Conservation (phyloP, 2,888 invertebrate species). For the Hartigia nigra region DNA sequence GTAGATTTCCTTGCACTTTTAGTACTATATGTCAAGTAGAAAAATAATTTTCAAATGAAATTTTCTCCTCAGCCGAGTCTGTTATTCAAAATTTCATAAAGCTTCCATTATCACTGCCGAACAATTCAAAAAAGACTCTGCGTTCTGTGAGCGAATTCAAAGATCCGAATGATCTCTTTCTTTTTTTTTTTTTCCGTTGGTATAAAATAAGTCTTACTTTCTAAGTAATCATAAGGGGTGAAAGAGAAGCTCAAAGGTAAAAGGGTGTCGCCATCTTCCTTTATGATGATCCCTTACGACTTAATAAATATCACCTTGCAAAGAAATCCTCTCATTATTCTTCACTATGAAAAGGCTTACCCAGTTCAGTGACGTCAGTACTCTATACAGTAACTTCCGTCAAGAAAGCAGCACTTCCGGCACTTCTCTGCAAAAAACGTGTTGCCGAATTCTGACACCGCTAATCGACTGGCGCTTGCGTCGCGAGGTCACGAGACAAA, state of each 20-base stretch:
- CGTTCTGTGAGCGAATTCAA: neutral
- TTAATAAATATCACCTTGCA: conserved; percentile 3
- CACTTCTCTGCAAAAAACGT: neutral
- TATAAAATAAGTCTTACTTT: neutral
- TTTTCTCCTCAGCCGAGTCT: neutral
- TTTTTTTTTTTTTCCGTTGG: neutral
- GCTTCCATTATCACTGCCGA: neutral
- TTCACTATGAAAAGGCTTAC: neutral
- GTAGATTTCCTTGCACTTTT: too few relatives aligned
- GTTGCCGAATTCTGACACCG: neutral
- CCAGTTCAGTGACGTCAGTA: neutral
- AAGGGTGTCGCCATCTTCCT: neutral
- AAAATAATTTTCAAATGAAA: neutral
- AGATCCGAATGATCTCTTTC: neutral
- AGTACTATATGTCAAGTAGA: too few relatives aligned
- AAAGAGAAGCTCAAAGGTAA: neutral
- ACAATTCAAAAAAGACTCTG: too few relatives aligned
- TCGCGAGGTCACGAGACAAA: neutral
- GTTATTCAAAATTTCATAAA: neutral
- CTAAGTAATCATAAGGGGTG: neutral
- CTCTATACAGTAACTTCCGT: neutral
- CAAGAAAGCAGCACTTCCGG: neutral
- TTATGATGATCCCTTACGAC: neutral
- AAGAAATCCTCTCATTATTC: neutral
- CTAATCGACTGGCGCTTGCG: neutral